These are phyloP conservation scores for Hypotaenidia philippensis DNA, from an alignment of 2,797 vertebrate species.

Conservation along the genomic window DNA sequence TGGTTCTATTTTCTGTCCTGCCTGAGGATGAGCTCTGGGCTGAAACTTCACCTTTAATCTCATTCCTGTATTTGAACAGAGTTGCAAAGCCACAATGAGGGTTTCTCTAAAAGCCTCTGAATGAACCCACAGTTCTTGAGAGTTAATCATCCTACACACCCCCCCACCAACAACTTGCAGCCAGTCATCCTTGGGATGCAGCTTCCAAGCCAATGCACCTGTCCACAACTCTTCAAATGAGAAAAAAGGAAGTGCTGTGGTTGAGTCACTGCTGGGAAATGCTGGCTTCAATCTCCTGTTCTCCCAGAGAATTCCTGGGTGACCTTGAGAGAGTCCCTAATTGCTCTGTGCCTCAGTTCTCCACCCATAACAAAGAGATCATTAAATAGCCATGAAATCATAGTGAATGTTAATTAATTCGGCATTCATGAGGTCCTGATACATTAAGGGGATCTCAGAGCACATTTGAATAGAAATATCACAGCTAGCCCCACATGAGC, in stretches of 20 bases:
- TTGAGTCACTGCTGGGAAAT: neutral
- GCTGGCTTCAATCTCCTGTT: neutral
- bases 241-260: neutral
- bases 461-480: neutral
- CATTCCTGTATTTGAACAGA: neutral
- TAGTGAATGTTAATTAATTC: conserved; percentile 31
- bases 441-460: neutral
- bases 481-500: neutral
- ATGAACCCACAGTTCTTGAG: neutral
- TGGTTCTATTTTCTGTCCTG: conserved; percentile 70
- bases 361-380: conserved; percentile 31
- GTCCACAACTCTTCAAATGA: neutral
- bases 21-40: conserved; percentile 50
- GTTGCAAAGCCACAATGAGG: neutral
- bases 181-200: neutral
- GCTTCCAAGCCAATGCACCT: neutral
- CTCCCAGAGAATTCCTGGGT: neutral
- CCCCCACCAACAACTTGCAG: neutral
- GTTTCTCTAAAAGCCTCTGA: neutral
- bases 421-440: neutral
- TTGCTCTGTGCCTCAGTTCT: conserved; percentile 27
- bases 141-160: neutral
- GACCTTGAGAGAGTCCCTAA: conserved; percentile 22
- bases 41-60: conserved; percentile 60
- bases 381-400: conserved; percentile 46